These are phyloP conservation scores for Bolinopsis microptera DNA, from an alignment of 37 sponge, comb jelly and placozoan genomes.

Conservation along the genomic window DNA sequence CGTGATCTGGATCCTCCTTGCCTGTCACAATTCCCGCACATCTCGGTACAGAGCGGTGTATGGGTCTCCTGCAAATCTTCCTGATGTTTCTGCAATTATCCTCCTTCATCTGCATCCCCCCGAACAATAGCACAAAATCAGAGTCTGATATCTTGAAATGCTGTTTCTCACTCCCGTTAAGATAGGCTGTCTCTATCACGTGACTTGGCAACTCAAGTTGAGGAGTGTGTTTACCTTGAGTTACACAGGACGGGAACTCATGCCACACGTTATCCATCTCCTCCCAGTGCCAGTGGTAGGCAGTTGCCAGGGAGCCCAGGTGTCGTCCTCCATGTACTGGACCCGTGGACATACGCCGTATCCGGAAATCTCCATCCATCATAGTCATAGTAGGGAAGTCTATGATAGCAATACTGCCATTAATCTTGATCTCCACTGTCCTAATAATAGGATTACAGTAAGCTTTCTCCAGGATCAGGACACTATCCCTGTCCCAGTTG, in stretches of 20 bases:
- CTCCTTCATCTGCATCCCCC: constrained; percentile 67
- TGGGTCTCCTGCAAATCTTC: constrained; percentile 34
- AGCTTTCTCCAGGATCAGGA: constrained; percentile 60
- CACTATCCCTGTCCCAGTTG: constrained; percentile 25
- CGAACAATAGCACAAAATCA: constrained; percentile 34
- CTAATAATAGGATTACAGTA: constrained; percentile 51
- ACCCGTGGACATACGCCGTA: constrained; percentile 6
- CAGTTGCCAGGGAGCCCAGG: constrained; percentile 56
- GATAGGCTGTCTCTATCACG: constrained; percentile 38
- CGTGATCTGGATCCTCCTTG: not conserved
- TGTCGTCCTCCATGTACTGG: not conserved
- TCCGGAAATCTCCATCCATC: constrained; percentile 39
- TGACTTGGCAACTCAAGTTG: constrained; percentile 58
- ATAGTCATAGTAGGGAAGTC: constrained; percentile 65
- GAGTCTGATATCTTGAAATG: constrained; percentile 63
- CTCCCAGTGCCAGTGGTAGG: constrained; percentile 67
- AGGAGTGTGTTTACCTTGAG: constrained; percentile 64
- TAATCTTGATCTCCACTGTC: constrained; percentile 63
- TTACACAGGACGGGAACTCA: constrained; percentile 66
- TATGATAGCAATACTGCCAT: constrained; percentile 20
- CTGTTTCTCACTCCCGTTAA: not conserved
- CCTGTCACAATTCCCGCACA: not conserved
- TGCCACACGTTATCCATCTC: constrained; percentile 56
- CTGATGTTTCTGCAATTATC: constrained; percentile 1
- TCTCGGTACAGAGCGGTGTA: constrained; percentile 26